Evolutionary conservation across 2,113 vertebrate species (phyloP).

Genomic region (Phoenicopterus ruber): DNA sequence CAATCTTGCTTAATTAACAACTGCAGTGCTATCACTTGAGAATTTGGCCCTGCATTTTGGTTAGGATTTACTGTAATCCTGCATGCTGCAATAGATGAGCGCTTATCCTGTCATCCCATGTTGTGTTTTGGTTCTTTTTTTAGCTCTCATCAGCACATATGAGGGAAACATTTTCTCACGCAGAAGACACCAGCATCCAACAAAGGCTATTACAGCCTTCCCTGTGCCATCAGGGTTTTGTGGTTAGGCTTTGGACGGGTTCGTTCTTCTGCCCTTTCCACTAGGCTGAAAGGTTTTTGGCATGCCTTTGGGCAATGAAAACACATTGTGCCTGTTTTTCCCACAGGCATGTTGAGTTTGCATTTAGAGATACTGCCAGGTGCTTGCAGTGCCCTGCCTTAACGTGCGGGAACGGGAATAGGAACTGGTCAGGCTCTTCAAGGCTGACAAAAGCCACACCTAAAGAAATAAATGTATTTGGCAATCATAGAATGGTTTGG

Average conservation of each 20-base stretch:
- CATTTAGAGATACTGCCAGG: background rate
- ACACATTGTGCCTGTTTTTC: rapidly evolving
- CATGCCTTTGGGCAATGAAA: background rate
- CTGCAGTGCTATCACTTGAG: background rate
- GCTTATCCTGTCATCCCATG: rapidly evolving
- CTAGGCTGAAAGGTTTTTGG: background rate
- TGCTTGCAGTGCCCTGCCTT: background rate
- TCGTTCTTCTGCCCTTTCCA: background rate
- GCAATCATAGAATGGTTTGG: background rate
- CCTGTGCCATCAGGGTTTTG: background rate
- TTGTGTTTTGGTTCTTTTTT: background rate
- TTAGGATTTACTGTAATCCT: background rate
- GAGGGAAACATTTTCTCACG: background rate
- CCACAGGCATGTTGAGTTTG: background rate
- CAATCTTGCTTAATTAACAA: background rate
- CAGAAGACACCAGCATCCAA: background rate
- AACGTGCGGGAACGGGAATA: background rate
- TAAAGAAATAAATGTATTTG: background rate
- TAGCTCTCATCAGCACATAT: background rate
- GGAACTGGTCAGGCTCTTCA: background rate
- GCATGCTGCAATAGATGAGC: background rate
- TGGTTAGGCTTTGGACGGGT: background rate
- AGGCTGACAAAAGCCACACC: background rate
- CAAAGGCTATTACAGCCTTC: background rate
- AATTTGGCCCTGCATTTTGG: background rate